Percentiles rank a stretch among this genome's conserved stretches.
Conservation (phyloP, 2,113 vertebrate genomes). For the Geococcyx californianus region DNA sequence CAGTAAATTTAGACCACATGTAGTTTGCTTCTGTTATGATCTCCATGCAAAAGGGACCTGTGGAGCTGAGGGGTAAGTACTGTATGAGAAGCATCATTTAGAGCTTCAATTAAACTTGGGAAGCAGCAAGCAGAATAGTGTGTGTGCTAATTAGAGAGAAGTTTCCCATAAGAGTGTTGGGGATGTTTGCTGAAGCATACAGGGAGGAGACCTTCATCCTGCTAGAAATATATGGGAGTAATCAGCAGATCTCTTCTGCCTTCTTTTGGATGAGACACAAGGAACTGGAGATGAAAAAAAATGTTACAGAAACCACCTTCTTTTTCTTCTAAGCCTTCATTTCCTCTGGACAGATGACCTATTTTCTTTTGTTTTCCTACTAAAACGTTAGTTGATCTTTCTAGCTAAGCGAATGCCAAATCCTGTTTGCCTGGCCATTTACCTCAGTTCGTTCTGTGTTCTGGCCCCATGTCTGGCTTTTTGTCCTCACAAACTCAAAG, state of each 20-base stretch:
- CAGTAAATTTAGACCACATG: background rate
- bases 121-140: background rate
- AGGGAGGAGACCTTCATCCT: background rate
- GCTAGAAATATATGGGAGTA: background rate
- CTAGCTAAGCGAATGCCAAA: background rate
- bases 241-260: background rate
- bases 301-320: background rate
- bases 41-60: background rate
- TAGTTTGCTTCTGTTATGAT: background rate
- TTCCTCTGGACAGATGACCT: background rate
- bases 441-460: background rate
- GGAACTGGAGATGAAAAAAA: background rate
- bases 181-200: background rate
- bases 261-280: background rate
- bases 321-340: background rate
- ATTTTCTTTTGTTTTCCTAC: background rate
- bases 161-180: background rate
- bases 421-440: background rate
- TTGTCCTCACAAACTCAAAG: background rate
- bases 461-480: accelerated
- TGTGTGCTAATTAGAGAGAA: background rate
- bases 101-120: background rate
- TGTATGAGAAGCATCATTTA: background rate
- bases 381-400: background rate
- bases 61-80: background rate